These are phyloP conservation scores for Erpornis zantholeuca DNA, from an alignment of 2,113 vertebrate genomes.

Conservation along the genomic window DNA sequence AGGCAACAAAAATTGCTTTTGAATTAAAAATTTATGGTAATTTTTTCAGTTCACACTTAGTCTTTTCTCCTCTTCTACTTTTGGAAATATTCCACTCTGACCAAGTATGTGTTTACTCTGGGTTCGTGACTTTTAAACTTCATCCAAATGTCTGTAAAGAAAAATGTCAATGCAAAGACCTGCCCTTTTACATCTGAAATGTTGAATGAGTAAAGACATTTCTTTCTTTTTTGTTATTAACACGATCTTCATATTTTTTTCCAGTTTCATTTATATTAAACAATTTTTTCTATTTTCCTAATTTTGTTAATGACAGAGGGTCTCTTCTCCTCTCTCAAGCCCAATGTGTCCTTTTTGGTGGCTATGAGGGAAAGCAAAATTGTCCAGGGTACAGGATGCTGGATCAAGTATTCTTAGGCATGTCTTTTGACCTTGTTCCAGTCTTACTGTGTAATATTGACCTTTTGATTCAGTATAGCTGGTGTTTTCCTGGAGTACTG, in stretches of 20 bases:
- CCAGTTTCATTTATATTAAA: neutral
- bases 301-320: neutral
- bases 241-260: neutral
- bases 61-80: neutral
- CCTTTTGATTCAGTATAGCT: neutral
- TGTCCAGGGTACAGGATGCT: neutral
- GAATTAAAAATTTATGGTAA: neutral
- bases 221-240: slow-evolving; percentile 18
- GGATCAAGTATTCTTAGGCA: neutral
- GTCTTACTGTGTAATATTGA: neutral
- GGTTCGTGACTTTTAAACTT: slow-evolving; percentile 29
- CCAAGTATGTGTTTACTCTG: neutral
- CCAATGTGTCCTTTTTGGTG: neutral
- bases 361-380: neutral
- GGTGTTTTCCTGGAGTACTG: neutral
- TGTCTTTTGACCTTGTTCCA: neutral
- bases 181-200: neutral
- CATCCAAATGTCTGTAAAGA: neutral
- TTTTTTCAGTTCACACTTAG: neutral
- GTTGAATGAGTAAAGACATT: neutral
- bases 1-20: neutral
- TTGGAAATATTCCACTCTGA: neutral
- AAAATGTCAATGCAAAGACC: neutral
- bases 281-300: neutral
- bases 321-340: slow-evolving; percentile 40